phyloP scores from a whole-genome alignment of 2,888 invertebrate genomes.

The Drosophila subquinaria region DNA sequence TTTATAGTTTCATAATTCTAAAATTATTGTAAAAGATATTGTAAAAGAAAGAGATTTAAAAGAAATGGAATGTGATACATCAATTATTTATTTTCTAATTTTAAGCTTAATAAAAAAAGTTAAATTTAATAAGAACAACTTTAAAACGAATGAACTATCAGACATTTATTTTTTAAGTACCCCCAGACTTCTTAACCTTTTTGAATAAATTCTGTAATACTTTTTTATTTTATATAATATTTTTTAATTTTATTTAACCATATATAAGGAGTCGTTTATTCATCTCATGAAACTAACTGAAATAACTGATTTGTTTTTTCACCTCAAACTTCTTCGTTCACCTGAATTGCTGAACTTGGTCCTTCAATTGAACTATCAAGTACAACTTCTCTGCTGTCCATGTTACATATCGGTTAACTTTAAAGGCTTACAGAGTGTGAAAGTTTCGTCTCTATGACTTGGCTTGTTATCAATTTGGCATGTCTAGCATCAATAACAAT shows the following conservation, averaged over 20 bases:
- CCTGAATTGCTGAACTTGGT: slow-evolving; percentile 4
- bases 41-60: background rate
- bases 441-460: slow-evolving; percentile 45
- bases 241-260: background rate
- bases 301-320: background rate
- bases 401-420: slow-evolving; percentile 31
- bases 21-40: too few relatives aligned
- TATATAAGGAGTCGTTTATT: background rate
- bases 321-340: background rate
- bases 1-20: background rate
- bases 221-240: too few relatives aligned
- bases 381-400: slow-evolving; percentile 12
- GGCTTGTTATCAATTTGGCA: slow-evolving; percentile 58
- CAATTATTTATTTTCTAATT: background rate
- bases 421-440: slow-evolving; percentile 44
- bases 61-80: background rate
- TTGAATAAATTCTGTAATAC: too few relatives aligned
- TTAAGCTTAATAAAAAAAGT: background rate
- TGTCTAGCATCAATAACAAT: slow-evolving; percentile 43
- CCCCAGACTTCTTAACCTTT: too few relatives aligned
- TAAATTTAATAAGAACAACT: too few relatives aligned
- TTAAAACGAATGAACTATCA: too few relatives aligned
- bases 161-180: too few relatives aligned
- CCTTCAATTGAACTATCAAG: slow-evolving; percentile 15
- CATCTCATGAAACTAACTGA: background rate